Evolutionary conservation across 2,113 vertebrate genomes (phyloP).

Genomic region (Anser brachyrhynchus): DNA sequence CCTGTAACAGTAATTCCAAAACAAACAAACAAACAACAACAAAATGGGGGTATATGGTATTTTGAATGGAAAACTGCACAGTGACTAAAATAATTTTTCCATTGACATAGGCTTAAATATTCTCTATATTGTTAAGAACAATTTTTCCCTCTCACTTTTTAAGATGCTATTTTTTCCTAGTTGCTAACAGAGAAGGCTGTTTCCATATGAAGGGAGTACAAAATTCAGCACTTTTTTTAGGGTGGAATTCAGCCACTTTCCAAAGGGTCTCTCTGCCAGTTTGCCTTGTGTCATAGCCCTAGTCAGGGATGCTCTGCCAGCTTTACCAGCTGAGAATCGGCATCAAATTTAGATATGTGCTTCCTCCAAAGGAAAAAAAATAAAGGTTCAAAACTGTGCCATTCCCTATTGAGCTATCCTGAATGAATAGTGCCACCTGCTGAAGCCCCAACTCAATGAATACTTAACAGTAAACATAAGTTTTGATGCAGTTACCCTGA

Average conservation of each 20-base stretch:
- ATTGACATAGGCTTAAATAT: background rate
- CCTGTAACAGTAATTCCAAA: background rate
- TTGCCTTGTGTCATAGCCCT: background rate
- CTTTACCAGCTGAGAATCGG: background rate
- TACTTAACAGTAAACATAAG: background rate
- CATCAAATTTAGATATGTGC: background rate
- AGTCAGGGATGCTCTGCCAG: background rate
- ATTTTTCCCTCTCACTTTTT: background rate
- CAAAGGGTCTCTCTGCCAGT: background rate
- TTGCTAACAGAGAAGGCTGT: background rate
- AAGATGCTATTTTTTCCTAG: background rate
- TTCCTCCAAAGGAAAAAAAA: background rate
- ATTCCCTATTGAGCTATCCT: background rate
- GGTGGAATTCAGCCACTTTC: background rate
- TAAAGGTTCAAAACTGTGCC: background rate
- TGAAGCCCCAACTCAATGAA: background rate
- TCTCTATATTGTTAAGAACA: background rate
- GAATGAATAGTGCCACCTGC: conserved; percentile 22
- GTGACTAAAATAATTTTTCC: background rate
- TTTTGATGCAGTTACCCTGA: background rate
- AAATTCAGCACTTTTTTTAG: background rate
- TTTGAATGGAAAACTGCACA: background rate
- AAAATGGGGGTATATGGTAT: background rate
- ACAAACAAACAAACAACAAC: background rate
- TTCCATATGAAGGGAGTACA: background rate